Conservation (phyloP, 2,888 invertebrate genomes). For the Drosophila leonis region DNA sequence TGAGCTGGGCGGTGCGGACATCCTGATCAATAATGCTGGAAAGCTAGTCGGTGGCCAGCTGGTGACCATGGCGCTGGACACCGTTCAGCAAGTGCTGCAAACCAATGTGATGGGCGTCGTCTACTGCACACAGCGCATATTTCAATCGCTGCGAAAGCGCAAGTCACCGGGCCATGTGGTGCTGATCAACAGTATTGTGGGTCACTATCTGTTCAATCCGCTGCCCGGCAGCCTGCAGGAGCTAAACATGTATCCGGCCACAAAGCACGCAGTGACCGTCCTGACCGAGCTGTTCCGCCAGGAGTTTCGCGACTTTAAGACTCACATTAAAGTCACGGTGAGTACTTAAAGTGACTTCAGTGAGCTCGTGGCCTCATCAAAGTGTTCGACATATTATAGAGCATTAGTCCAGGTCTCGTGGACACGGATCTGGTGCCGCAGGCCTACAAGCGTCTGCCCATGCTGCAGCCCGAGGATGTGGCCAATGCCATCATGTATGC, state of each 20-base stretch:
- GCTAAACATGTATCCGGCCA: conserved; percentile 81
- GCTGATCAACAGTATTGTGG: conserved; percentile 85
- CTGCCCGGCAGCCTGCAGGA: conserved; percentile 68
- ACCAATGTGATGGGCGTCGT: conserved; percentile 85
- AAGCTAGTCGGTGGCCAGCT: conserved; percentile 70
- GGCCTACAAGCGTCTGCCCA: conserved; percentile 53
- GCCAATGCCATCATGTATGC: conserved; percentile 72
- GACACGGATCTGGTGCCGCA: conserved; percentile 84
- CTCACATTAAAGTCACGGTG: conserved; percentile 81
- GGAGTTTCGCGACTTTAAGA: conserved; percentile 76
- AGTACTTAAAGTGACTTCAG: conserved; percentile 30
- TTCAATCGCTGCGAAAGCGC: conserved; percentile 85
- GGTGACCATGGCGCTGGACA: conserved; percentile 56
- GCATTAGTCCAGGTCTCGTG: conserved; percentile 86
- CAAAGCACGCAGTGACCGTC: conserved; percentile 82
- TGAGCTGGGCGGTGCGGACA: conserved; percentile 86
- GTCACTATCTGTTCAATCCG: conserved; percentile 78
- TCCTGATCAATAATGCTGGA: conserved; percentile 88
- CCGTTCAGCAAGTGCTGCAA: conserved; percentile 83
- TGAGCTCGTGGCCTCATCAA: too few relatives aligned
- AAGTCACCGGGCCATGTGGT: conserved; percentile 85
- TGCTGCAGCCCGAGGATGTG: conserved; percentile 75
- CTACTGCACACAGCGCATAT: conserved; percentile 85
- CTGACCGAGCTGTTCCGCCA: conserved; percentile 81
- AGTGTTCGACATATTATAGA: conserved; percentile 54